phyloP scores from a whole-genome alignment of 2,797 vertebrate genomes.

The Nasua narica region DNA sequence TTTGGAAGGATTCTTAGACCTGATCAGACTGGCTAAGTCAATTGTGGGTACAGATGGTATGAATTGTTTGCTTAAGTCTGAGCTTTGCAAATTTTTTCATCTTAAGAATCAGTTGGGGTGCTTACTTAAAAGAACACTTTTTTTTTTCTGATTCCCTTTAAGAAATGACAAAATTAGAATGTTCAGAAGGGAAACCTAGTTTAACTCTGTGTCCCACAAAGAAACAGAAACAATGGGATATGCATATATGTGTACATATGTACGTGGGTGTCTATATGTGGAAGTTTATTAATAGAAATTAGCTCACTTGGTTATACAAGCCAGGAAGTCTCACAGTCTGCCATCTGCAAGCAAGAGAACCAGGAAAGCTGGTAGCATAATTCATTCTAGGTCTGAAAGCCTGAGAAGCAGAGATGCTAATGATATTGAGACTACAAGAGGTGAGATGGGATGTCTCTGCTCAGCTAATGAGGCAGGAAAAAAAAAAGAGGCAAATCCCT shows the following conservation, averaged over 20 bases:
- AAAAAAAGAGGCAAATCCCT: neutral
- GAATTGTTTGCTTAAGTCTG: neutral
- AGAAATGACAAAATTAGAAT: neutral
- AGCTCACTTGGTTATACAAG: neutral
- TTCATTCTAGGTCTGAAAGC: neutral
- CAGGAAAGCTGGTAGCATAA: neutral
- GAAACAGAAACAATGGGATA: neutral
- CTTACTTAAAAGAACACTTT: neutral
- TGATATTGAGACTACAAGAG: neutral
- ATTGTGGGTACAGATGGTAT: neutral
- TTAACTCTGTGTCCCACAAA: neutral
- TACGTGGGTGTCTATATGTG: neutral
- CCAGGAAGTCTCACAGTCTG: neutral
- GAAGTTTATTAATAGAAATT: neutral
- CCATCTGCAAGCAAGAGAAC: neutral
- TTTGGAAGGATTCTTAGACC: neutral
- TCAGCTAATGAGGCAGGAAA: neutral
- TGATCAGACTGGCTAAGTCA: neutral
- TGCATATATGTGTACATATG: neutral
- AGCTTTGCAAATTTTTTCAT: neutral
- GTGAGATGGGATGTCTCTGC: neutral
- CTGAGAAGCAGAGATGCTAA: neutral
- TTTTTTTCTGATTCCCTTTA: neutral
- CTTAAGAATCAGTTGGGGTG: neutral
- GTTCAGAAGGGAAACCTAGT: neutral